Conservation (phyloP, 2,797 vertebrate species). For the Crenuchus spilurus region DNA sequence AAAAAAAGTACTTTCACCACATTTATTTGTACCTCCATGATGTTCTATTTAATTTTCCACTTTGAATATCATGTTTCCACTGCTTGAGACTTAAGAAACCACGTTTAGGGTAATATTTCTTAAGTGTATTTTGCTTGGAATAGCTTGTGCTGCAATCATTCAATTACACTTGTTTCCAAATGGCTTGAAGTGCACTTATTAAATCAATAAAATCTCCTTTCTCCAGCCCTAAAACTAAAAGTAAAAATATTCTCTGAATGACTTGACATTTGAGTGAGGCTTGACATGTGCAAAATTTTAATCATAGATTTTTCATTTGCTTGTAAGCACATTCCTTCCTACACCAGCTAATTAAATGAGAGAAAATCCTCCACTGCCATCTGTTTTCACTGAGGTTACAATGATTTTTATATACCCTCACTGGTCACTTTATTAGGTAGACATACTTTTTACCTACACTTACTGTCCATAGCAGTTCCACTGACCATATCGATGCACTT, state of each 20-base stretch:
- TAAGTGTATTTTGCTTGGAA: conserved; percentile 53
- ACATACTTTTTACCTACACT: no score
- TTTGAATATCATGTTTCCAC: conserved; percentile 17
- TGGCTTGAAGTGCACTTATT: conserved; percentile 39
- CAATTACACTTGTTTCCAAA: conserved; percentile 48
- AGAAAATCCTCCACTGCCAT: neutral
- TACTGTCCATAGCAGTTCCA: no score
- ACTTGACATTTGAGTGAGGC: neutral
- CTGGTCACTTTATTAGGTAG: no score
- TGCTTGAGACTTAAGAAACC: conserved; percentile 40
- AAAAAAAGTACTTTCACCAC: neutral
- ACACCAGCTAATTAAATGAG: no score
- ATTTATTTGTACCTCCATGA: conserved; percentile 28
- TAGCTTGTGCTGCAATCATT: conserved; percentile 27
- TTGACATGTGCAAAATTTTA: neutral
- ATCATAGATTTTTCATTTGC: neutral
- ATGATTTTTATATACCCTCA: no score
- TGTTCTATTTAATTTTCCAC: conserved; percentile 36
- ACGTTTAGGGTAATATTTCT: conserved; percentile 46
- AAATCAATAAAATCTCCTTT: conserved; percentile 32
- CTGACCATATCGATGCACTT: no score
- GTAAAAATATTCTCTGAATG: neutral
- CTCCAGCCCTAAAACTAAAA: conserved; percentile 14
- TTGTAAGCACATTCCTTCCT: neutral
- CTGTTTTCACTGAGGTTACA: no score